Conservation (phyloP, 2,888 invertebrate species). For the Hemithea aestivaria region DNA sequence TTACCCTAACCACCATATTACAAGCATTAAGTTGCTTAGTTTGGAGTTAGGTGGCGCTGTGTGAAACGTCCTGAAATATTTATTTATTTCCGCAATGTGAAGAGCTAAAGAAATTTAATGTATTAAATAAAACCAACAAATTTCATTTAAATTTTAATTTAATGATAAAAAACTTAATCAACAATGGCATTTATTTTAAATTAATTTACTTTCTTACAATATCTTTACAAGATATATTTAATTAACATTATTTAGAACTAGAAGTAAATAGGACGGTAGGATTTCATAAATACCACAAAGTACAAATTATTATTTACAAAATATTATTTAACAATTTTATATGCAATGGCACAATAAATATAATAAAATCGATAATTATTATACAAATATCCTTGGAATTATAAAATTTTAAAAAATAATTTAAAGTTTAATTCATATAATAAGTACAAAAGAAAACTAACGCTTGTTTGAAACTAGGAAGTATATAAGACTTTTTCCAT, state of each 20-base stretch:
- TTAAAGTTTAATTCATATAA: too few species aligned
- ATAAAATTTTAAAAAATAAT: too few species aligned
- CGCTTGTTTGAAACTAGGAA: too few species aligned
- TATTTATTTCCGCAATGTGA: too few species aligned
- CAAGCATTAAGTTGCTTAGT: too few species aligned
- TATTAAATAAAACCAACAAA: conserved; percentile 13
- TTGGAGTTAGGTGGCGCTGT: too few species aligned
- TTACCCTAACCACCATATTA: too few species aligned
- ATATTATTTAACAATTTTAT: background rate
- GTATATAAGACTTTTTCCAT: too few species aligned
- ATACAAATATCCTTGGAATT: too few species aligned
- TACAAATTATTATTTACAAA: conserved; percentile 20
- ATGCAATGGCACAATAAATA: conserved; percentile 28
- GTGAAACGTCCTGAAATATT: too few species aligned
- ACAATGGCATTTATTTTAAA: conserved; percentile 57
- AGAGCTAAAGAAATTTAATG: too few species aligned
- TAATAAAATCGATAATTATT: conserved; percentile 6
- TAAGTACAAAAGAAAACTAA: too few species aligned
- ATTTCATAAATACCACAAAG: background rate
- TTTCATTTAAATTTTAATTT: conserved; percentile 56
- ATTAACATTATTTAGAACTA: conserved; percentile 23
- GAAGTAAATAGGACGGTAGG: conserved; percentile 12
- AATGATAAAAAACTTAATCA: conserved; percentile 60
- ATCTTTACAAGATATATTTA: conserved; percentile 54
- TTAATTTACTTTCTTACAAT: conserved; percentile 30